Evolutionary conservation across 2,113 vertebrate genomes (phyloP), one percentile per base, ranked within the genome.

Genomic region (Hippocampus barbouri): DNA sequence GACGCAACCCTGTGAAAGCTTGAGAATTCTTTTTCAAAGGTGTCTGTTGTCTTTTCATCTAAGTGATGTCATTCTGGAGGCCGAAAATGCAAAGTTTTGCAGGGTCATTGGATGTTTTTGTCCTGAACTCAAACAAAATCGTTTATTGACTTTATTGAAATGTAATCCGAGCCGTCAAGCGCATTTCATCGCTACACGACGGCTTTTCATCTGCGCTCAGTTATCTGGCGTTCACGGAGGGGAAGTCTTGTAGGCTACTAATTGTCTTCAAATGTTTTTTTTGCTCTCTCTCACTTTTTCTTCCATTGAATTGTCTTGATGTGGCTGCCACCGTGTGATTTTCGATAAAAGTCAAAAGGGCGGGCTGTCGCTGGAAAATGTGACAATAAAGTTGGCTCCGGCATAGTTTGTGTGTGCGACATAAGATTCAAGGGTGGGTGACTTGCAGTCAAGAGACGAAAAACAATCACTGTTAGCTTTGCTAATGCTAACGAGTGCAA

Each of bases 361-460:
- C 5, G 49, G 18, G 69, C 43, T 15, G 43, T 54, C 41, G 72
- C 47, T 66, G 87, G 83, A 88, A 88, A 87, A 80, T 79, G 30
- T 85, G 75, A 76, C 68, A 78, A 79, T 79, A 70, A 67, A 60
- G 59, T 79, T 76, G 63, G 73, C 62, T 75, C 68, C 69, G 74
- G 21, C 68, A 76, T 61, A 78, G 69, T 49, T 10, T 62, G 47
- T 41, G 68, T 70, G 49, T 56, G 54, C 59, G 8, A 5, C 9
- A 34, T 70, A 56, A 41, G 66, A 16, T 69, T 51, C 23, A 15
- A 62, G 16, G 20, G 23, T 18, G 27, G 27, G 34, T 1, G 15
- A 27, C 3, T 8, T 38, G 16, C 25, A 38, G 8, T 40, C 60
- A 62, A 34, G 20, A 20, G 12, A 18, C 2, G 1, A 61, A 34